These are phyloP conservation scores for Eleginops maclovinus DNA, from an alignment of 2,113 vertebrate genomes.

Conservation along the genomic window DNA sequence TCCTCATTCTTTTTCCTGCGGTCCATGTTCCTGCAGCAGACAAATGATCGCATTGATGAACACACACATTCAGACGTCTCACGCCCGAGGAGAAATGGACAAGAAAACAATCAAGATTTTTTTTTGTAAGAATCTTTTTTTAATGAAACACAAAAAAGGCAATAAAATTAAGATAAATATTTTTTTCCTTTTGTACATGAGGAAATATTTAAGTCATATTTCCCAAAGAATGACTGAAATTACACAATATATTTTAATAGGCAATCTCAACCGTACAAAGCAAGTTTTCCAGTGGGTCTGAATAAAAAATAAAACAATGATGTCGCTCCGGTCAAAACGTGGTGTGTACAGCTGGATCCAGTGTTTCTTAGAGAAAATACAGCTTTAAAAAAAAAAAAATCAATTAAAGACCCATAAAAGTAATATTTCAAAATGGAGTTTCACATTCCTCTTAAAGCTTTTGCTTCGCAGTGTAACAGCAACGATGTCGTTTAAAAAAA, in stretches of 20 bases:
- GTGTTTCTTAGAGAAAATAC: conserved; percentile 87
- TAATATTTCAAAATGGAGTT: conserved; percentile 77
- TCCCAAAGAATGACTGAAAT: conserved; percentile 78
- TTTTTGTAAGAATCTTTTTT: conserved; percentile 79
- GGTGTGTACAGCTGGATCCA: conserved; percentile 83
- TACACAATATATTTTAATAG: conserved; percentile 83
- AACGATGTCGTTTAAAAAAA: conserved; percentile 79
- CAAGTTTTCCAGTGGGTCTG: conserved; percentile 82
- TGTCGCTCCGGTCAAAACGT: conserved; percentile 72
- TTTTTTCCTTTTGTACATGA: conserved; percentile 82
- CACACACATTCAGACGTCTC: conserved; percentile 49
- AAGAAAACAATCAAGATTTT: conserved; percentile 11
- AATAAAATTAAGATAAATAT: conserved; percentile 90
- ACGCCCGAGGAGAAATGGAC: conserved; percentile 30
- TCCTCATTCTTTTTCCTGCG: conserved; percentile 57
- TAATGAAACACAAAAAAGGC: conserved; percentile 86
- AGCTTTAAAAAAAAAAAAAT: conserved; percentile 63
- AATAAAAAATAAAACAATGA: conserved; percentile 70
- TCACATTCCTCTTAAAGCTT: conserved; percentile 86
- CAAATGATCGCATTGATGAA: conserved; percentile 70
- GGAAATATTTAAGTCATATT: conserved; percentile 84
- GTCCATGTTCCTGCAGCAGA: conserved; percentile 62
- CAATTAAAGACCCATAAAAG: conserved; percentile 84
- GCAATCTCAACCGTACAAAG: conserved; percentile 78
- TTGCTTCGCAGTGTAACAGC: conserved; percentile 87